Evolutionary conservation across 2,797 vertebrate species (phyloP).

Genomic region (Falco naumanni): DNA sequence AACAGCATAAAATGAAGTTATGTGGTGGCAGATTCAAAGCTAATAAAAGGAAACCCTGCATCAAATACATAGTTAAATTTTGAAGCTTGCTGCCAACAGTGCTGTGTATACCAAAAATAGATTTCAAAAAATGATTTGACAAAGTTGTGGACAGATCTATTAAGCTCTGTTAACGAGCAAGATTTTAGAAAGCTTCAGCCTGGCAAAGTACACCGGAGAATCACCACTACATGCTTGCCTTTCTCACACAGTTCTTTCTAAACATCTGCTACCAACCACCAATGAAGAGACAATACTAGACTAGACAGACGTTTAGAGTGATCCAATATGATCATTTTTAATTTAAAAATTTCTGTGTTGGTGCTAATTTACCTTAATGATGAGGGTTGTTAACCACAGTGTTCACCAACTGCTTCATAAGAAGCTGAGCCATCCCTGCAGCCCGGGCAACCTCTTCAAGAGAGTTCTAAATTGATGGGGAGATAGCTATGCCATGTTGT

Average conservation of each 20-base stretch:
- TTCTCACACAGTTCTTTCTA: neutral
- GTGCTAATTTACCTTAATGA: neutral
- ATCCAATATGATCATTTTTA: neutral
- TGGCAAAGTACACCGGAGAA: neutral
- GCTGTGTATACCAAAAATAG: neutral
- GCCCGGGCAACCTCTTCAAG: neutral
- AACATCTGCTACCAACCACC: neutral
- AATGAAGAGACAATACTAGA: neutral
- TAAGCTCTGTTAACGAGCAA: neutral
- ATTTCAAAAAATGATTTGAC: neutral
- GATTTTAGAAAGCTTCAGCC: slow-evolving; percentile 27
- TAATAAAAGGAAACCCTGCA: neutral
- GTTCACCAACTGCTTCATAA: neutral
- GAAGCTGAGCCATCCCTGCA: neutral
- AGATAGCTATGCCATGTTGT: neutral
- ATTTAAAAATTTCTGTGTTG: neutral
- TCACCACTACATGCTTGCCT: neutral
- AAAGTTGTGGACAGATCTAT: neutral
- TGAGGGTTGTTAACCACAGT: neutral
- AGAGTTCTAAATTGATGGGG: neutral
- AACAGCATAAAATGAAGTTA: neutral
- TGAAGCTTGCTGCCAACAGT: slow-evolving; percentile 16
- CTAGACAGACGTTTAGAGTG: neutral
- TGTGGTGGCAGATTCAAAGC: neutral
- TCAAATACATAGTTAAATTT: slow-evolving; percentile 11